Evolutionary conservation across 2,888 invertebrate genomes (phyloP).

Genomic region (Drosophila formosana): DNA sequence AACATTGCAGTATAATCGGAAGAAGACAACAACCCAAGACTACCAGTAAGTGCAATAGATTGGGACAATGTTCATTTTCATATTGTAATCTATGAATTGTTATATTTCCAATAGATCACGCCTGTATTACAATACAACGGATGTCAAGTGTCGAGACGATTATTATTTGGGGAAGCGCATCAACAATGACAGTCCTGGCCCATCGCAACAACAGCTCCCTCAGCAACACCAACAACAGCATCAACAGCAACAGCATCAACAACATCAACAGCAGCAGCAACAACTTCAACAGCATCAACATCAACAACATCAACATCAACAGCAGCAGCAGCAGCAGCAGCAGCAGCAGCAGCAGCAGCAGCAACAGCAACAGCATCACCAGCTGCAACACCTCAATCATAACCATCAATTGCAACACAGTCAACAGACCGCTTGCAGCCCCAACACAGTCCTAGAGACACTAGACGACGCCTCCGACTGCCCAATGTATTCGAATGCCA

Average conservation of each 20-base stretch:
- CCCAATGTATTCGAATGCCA: constrained; percentile 69
- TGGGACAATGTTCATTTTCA: background rate
- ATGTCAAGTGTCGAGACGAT: constrained; percentile 84
- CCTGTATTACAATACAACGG: constrained; percentile 83
- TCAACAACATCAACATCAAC: constrained; percentile 61
- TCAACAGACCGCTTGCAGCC: constrained; percentile 56
- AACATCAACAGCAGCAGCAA: constrained; percentile 61
- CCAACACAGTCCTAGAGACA: constrained; percentile 65
- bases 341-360: constrained; percentile 69
- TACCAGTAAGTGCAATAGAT: constrained; percentile 82
- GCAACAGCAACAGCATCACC: constrained; percentile 71
- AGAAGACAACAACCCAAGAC: constrained; percentile 84
- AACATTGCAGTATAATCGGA: constrained; percentile 84
- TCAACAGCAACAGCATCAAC: constrained; percentile 60
- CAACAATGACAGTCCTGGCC: constrained; percentile 48
- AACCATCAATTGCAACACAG: constrained; percentile 58
- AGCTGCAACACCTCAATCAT: constrained; percentile 57
- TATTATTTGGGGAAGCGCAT: constrained; percentile 78
- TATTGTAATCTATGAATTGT: background rate
- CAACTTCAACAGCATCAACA: constrained; percentile 54
- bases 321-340: constrained; percentile 64
- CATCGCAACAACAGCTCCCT: constrained; percentile 57
- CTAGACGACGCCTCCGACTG: constrained; percentile 78
- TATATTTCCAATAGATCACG: constrained; percentile 75
- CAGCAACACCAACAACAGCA: constrained; percentile 65